Evolutionary conservation across 2,797 vertebrate genomes (phyloP).

Genomic region (Heterohyrax brucei): DNA sequence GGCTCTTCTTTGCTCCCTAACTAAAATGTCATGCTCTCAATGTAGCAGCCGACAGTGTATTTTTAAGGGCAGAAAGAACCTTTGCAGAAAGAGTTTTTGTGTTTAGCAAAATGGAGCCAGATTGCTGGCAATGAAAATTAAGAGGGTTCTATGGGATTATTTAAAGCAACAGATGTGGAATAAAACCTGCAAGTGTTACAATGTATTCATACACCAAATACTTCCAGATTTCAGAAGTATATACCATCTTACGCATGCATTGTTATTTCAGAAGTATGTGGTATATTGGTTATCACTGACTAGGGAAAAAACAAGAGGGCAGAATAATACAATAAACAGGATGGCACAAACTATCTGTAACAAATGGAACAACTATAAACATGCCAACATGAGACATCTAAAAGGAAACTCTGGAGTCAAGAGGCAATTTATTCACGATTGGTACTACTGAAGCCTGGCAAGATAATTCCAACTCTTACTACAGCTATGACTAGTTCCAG

Average conservation of each 20-base stretch:
- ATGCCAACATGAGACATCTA: constrained; percentile 41
- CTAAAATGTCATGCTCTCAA: constrained; percentile 3
- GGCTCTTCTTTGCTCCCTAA: constrained; percentile 46
- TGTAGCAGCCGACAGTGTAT: not conserved
- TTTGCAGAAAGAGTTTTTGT: constrained; percentile 54
- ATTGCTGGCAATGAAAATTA: constrained; percentile 69
- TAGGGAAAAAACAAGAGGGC: constrained; percentile 56
- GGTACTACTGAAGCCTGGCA: constrained; percentile 6
- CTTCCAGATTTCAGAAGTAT: constrained; percentile 71
- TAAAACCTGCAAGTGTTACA: constrained; percentile 69
- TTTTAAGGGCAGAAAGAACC: constrained; percentile 27
- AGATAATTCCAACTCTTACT: constrained; percentile 32
- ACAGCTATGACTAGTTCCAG: not conserved
- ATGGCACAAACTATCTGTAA: not conserved
- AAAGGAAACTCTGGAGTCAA: constrained; percentile 66
- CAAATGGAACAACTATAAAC: constrained; percentile 42
- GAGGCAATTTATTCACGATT: constrained; percentile 67
- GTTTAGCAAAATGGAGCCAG: constrained; percentile 62
- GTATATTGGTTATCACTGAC: constrained; percentile 58
- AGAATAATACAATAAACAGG: not conserved
- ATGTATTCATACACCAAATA: constrained; percentile 65
- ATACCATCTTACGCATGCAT: not conserved
- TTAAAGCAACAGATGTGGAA: constrained; percentile 73
- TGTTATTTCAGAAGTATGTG: constrained; percentile 30
- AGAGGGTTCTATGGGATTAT: constrained; percentile 70